Base-by-base conservation (phyloP, 2,888 invertebrate species). In the Poecilobothrus nobilitatus region DNA sequence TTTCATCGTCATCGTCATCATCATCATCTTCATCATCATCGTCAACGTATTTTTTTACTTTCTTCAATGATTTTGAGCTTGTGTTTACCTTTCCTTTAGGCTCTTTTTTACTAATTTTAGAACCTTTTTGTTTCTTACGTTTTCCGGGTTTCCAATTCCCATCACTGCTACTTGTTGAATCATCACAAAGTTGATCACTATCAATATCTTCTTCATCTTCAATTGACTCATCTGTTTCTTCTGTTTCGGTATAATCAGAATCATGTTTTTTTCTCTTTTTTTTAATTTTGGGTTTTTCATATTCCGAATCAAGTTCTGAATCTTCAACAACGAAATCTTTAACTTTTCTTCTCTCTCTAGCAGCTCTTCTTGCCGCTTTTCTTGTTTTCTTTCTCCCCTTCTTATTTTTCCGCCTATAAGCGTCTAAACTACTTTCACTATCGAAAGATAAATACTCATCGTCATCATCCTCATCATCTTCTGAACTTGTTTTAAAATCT, bases 401-500 rank as follows among this genome's bases (percentile, higher is more conserved):
- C 44, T 83, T 83, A 63, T 83, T 79, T 18, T 84, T 80, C 22
- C 84, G 81, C 22, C 82, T 79, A 67, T 83, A 82, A 3, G 82
- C 78, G 62, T 84, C 84, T 64, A 84, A 76, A 18, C 82, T 83
- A n/a, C 84, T 81, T 66, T 84, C 84, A 62, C 84, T 86, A 33
- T 87, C 88, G 12, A 86, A 86, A 34, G 84, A 84, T 1, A 85
- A 85, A 0, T 83, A 82, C 68, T 86, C 85, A 34, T 88, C 87
- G 66, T 88, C 88, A 18, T 84, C 84, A 34, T 83, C 84, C 3
- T 84, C 84, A 20, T 80, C 75, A 5, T 79, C 79, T 72, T 78
- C 77, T 0, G 90, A 88, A 63, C 93, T 80, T 0, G 80, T 92
- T 78, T 93, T 92, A 77, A 95, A 96, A 81, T 96, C 96, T 79